Evolutionary conservation across 64 coral and sea anemone genomes (phyloP).

Genomic region (Cladopsammia gracilis): DNA sequence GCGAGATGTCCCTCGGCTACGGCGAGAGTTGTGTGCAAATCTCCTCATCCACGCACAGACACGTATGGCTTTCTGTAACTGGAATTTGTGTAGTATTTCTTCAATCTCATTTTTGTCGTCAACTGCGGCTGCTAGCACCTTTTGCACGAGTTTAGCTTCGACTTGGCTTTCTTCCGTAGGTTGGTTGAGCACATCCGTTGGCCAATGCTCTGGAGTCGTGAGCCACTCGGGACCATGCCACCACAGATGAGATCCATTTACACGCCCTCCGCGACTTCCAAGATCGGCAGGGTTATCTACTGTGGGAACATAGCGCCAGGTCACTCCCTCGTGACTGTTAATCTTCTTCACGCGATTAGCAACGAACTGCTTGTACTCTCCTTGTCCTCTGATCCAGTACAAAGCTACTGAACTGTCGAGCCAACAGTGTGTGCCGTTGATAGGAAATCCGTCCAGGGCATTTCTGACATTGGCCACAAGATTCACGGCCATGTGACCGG

Average conservation of each 20-base stretch:
- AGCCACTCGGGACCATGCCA: too few species aligned
- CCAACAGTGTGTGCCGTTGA: not conserved
- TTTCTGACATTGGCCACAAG: not conserved
- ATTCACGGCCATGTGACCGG: slow-evolving; percentile 13
- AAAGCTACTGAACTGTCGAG: slow-evolving; percentile 1
- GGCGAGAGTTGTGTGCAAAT: slow-evolving; percentile 38
- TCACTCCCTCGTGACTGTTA: slow-evolving; percentile 14
- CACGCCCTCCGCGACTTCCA: slow-evolving; percentile 3
- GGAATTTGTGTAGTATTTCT: not conserved
- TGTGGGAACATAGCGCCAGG: slow-evolving; percentile 30
- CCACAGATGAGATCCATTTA: not conserved
- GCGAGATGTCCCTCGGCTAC: not conserved
- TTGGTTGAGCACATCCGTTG: too few species aligned
- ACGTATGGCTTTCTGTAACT: slow-evolving; percentile 43
- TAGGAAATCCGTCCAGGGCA: not conserved
- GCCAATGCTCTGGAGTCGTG: too few species aligned
- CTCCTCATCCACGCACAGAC: slow-evolving; percentile 30
- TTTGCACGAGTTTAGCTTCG: too few species aligned
- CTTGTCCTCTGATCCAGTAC: not conserved
- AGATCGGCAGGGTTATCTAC: slow-evolving; percentile 25
- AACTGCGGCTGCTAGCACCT: not conserved
- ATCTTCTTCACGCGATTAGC: not conserved
- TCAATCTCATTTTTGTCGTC: not conserved
- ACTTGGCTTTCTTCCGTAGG: too few species aligned
- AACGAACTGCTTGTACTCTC: slow-evolving; percentile 25